Base-by-base conservation (phyloP, 2,888 invertebrate species). In the Drosophila nr. perissopoda region DNA sequence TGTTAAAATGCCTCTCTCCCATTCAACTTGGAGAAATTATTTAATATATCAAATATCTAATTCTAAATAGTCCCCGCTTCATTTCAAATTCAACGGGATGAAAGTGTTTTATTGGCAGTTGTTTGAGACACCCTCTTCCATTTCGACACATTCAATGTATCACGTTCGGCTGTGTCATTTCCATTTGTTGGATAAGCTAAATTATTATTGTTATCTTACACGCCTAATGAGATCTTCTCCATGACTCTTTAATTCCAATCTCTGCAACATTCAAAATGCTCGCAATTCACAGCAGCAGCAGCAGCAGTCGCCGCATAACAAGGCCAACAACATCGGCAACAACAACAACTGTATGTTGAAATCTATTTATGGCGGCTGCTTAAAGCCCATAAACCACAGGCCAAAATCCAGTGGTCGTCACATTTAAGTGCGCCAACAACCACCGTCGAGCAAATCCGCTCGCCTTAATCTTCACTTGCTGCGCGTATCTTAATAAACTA, bases 401-500 rank as follows among this genome's bases (percentile, higher is more conserved):
- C 83, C 85, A 70, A 83, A 87, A 87, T 85, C 87, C 85, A 85
- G 84, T 87, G 85, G 85, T 85, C 85, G 84, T 87, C 83, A 79
- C 86, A 83, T 87, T 83, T 84, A 87, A 85, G 84, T 87, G 85
- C 68, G 70, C 63, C 68, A 68, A 49, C 67, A 71, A 75, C 75
- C 75, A 75, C 67, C 74, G 71, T 64, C 54, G 38, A 78, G 81
- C 86, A 75, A 83, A 82, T 83, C 83, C 83, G 76, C 76, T 81
- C 63, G 80, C 83, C 87, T 78, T 87, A 85, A 85, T 85, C 85
- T 87, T 84, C 85, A 87, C 84, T 87, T 86, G 82, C 81, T 69
- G 75, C 84, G 84, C 87, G 84, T 88, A 87, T 87, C 87, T 87
- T 87, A 87, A 87, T 87, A 87, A 87, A 87, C 87, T 87, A 88